These are phyloP conservation scores for Pantherophis vulpinus DNA, from an alignment of 2,797 vertebrate species.

Conservation along the genomic window DNA sequence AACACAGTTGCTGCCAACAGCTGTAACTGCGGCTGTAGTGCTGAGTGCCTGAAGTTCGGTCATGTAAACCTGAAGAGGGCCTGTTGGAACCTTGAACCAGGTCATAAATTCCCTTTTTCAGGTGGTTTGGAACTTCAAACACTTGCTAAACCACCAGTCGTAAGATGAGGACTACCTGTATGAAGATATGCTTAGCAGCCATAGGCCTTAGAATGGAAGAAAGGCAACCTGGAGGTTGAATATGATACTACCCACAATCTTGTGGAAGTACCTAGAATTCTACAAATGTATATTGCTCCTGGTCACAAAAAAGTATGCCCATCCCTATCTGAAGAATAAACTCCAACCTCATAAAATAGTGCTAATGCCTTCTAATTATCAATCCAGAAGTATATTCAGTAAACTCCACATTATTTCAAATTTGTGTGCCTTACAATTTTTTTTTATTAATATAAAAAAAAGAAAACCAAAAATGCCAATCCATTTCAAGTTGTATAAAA, in stretches of 20 bases:
- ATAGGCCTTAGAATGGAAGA: neutral
- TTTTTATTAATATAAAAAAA: neutral
- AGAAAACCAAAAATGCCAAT: neutral
- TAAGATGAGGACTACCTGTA: neutral
- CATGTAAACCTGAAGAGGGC: neutral
- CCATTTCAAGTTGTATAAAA: neutral
- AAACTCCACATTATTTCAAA: neutral
- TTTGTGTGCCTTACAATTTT: neutral
- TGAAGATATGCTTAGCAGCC: neutral
- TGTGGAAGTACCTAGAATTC: neutral
- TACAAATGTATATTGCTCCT: neutral
- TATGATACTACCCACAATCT: neutral
- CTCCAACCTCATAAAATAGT: neutral
- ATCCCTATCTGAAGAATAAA: neutral
- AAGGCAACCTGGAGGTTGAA: neutral
- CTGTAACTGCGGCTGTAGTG: neutral
- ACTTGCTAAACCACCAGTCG: neutral
- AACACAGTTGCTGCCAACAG: neutral
- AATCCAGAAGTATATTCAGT: neutral
- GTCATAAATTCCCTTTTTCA: neutral
- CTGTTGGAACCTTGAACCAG: neutral
- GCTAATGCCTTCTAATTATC: neutral
- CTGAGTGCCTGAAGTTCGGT: neutral
- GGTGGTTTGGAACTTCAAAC: neutral
- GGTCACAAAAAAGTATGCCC: neutral